Evolutionary conservation across 2,113 vertebrate genomes (phyloP).

Genomic region (Leucopsar rothschildi): DNA sequence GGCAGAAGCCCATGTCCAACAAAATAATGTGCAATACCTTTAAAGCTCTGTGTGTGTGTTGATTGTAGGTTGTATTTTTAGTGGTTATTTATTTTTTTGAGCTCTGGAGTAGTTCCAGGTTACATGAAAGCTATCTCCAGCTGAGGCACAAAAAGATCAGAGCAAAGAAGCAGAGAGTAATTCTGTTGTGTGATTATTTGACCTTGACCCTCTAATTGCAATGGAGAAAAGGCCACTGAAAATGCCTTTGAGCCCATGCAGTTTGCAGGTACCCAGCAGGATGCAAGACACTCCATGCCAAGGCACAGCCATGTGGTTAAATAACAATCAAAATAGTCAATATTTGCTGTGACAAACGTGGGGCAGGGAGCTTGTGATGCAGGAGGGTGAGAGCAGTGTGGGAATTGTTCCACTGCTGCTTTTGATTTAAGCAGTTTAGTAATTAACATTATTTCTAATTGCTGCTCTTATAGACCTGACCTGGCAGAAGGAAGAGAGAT

Average conservation of each 20-base stretch:
- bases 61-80: background rate
- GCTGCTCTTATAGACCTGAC: background rate
- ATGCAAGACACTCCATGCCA: background rate
- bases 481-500: background rate
- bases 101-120: background rate
- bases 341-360: background rate
- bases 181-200: background rate
- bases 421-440: background rate
- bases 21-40: background rate
- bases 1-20: background rate
- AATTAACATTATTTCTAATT: background rate
- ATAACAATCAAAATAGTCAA: background rate
- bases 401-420: background rate
- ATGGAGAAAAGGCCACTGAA: background rate
- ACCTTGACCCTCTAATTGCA: background rate
- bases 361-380: background rate
- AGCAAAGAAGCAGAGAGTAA: background rate
- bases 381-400: rapidly evolving
- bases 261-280: background rate
- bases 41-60: background rate
- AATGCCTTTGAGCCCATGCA: background rate
- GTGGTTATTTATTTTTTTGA: background rate
- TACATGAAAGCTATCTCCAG: background rate
- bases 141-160: background rate
- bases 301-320: background rate